phyloP scores from a whole-genome alignment of 2,888 invertebrate species.

The Notodonta ziczac region DNA sequence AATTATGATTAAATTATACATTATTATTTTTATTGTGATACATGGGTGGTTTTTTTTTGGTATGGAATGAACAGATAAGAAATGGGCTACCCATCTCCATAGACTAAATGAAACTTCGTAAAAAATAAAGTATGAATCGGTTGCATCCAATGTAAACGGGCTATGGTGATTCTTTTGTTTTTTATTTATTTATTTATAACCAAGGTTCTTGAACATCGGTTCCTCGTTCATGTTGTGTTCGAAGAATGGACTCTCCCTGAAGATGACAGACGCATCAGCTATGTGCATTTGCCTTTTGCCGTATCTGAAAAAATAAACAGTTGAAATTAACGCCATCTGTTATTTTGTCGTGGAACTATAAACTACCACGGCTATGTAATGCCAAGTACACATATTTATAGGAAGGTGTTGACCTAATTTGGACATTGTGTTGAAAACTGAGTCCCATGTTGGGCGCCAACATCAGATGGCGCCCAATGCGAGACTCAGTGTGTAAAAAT shows the following conservation, averaged over 20 bases:
- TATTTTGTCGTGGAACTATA: neutral
- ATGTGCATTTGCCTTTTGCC: slow-evolving; percentile 79
- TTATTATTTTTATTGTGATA: too few relatives aligned
- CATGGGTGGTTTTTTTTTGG: too few relatives aligned
- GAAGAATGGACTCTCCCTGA: slow-evolving; percentile 71
- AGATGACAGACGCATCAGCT: slow-evolving; percentile 75
- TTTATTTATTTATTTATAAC: slow-evolving; percentile 62
- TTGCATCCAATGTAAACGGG: slow-evolving; percentile 16
- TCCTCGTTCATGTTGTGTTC: slow-evolving; percentile 65
- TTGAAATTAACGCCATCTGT: slow-evolving; percentile 25
- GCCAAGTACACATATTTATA: neutral
- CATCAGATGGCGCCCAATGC: slow-evolving; percentile 28
- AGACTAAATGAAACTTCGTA: neutral
- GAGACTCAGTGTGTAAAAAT: neutral
- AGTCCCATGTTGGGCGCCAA: slow-evolving; percentile 2
- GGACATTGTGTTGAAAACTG: too few relatives aligned
- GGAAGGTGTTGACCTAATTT: neutral
- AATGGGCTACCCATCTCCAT: neutral
- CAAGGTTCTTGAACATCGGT: slow-evolving; percentile 65
- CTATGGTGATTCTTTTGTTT: slow-evolving; percentile 18
- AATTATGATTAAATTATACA: neutral
- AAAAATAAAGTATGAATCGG: slow-evolving; percentile 8
- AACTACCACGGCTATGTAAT: slow-evolving; percentile 10
- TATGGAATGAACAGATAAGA: neutral
- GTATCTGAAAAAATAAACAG: slow-evolving; percentile 60